phyloP scores from a whole-genome alignment of 2,888 invertebrate genomes.

The Agrochola lychnidis region DNA sequence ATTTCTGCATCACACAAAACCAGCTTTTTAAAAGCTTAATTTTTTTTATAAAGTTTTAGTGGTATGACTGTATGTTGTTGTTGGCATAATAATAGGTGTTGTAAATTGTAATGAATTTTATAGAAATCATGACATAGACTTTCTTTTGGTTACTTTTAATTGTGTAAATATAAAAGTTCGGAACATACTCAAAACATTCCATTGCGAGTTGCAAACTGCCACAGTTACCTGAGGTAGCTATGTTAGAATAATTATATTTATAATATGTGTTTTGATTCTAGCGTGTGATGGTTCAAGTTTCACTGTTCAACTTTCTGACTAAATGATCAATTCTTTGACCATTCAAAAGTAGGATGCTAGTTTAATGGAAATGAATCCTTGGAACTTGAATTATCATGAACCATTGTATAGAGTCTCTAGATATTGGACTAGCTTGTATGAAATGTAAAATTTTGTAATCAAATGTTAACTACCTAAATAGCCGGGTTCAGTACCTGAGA shows the following conservation, averaged over 20 bases:
- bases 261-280: slow-evolving; percentile 14
- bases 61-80: slow-evolving; percentile 25
- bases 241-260: slow-evolving; percentile 26
- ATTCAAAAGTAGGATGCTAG: background rate
- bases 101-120: slow-evolving; percentile 20
- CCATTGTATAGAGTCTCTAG: slow-evolving; percentile 26
- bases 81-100: slow-evolving; percentile 24
- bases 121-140: slow-evolving; percentile 24
- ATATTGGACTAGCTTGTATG: slow-evolving; percentile 36
- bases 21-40: slow-evolving; percentile 21
- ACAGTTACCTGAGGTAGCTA: slow-evolving; percentile 31
- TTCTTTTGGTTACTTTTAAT: slow-evolving; percentile 28
- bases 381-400: background rate
- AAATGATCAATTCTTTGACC: too few relatives aligned
- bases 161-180: slow-evolving; percentile 57
- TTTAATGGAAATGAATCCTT: background rate
- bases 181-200: slow-evolving; percentile 64
- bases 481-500: background rate
- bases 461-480: background rate
- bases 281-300: slow-evolving; percentile 14
- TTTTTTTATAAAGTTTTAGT: slow-evolving; percentile 1
- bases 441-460: slow-evolving; percentile 37
- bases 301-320: background rate
- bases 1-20: background rate
- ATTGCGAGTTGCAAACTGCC: slow-evolving; percentile 47